Conservation (phyloP, 1,140 invertebrate genomes). For the Cherax quadricarinatus region DNA sequence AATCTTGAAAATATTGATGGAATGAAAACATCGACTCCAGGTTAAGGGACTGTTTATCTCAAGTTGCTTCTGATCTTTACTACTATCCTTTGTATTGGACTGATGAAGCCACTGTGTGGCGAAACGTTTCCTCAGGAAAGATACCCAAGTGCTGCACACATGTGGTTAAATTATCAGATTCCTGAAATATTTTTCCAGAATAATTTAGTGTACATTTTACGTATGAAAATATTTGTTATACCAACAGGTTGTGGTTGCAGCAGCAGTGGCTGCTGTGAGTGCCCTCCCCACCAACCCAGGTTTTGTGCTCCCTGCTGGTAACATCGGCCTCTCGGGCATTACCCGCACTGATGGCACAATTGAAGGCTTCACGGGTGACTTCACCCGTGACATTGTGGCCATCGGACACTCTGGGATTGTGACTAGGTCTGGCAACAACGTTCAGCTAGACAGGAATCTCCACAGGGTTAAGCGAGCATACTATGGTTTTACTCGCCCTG, state of each 20-base stretch:
- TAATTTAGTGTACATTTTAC: no score
- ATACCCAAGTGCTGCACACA: no score
- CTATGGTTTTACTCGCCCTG: neutral
- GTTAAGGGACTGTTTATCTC: no score
- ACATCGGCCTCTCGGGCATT: conserved; percentile 18
- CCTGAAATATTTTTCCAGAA: no score
- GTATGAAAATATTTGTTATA: no score
- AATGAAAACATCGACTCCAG: no score
- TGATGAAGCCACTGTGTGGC: no score
- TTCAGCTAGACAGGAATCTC: conserved; percentile 11
- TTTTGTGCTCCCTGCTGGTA: neutral
- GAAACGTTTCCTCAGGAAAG: no score
- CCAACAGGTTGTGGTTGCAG: conserved; percentile 16
- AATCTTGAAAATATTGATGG: no score
- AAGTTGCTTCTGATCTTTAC: no score
- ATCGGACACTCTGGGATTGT: conserved; percentile 28
- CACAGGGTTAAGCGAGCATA: conserved; percentile 6
- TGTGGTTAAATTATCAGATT: no score
- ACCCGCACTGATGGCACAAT: neutral
- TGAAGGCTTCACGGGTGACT: neutral
- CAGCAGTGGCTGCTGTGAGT: neutral
- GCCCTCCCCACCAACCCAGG: conserved; percentile 15
- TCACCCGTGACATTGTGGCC: conserved; percentile 13
- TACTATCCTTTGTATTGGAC: no score
- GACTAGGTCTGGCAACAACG: conserved; percentile 22